Conservation (phyloP, 2,797 vertebrate species). For the Psittacula derbiana region DNA sequence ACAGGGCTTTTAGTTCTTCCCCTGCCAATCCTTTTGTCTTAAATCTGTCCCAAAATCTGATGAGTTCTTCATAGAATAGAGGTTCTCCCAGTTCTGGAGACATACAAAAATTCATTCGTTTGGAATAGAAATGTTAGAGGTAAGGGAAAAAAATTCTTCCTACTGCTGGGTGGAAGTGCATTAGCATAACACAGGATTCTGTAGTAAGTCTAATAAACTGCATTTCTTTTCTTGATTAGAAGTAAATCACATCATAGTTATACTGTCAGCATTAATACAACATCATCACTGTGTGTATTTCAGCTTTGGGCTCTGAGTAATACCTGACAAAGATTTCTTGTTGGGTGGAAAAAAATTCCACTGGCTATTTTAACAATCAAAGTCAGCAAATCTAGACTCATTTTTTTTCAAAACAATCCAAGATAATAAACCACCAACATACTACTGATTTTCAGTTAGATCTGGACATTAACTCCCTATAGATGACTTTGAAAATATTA, state of each 20-base stretch:
- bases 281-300: not conserved
- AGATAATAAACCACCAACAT: not conserved
- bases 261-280: not conserved
- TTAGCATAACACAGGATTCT: not conserved
- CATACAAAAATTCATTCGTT: not conserved
- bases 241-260: conserved; percentile 42
- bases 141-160: not conserved
- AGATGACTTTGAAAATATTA: conserved; percentile 4
- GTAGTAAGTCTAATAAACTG: not conserved
- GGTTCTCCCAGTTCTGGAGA: not conserved
- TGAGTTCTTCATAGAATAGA: not conserved
- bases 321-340: not conserved
- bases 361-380: not conserved
- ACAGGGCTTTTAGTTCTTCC: not conserved
- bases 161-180: not conserved
- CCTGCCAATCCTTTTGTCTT: not conserved
- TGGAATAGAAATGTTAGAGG: not conserved
- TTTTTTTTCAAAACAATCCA: not conserved
- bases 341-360: not conserved
- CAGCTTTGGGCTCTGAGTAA: not conserved
- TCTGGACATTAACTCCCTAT: not conserved
- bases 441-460: not conserved
- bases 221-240: conserved; percentile 22
- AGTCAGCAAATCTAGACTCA: not conserved
- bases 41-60: not conserved